Conservation (phyloP, 2,113 vertebrate species). For the Hippopotamus amphibius region DNA sequence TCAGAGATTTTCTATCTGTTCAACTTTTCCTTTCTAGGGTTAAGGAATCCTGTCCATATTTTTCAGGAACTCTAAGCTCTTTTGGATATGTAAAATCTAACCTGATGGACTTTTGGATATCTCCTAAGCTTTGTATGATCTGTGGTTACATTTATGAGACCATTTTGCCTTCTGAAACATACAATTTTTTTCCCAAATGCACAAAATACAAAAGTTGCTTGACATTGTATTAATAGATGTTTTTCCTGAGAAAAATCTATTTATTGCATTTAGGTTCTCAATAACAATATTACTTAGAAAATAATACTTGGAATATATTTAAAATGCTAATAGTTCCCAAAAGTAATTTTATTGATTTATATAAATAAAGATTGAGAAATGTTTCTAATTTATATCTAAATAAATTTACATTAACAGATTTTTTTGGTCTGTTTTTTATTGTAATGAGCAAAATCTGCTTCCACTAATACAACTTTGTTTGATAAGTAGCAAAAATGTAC, state of each 20-base stretch:
- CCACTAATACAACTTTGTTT: neutral
- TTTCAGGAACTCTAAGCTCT: neutral
- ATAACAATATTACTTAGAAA: neutral
- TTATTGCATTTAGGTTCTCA: neutral
- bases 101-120: neutral
- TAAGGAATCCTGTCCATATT: neutral
- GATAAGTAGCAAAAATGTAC: neutral
- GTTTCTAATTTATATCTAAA: neutral
- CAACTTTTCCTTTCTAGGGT: neutral
- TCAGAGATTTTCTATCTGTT: neutral
- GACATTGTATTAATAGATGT: neutral
- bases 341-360: constrained; percentile 11
- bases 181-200: neutral
- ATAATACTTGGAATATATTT: constrained; percentile 2
- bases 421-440: constrained; percentile 34
- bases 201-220: constrained; percentile 25
- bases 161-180: constrained; percentile 10
- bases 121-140: neutral
- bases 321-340: neutral
- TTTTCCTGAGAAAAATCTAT: neutral
- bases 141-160: neutral
- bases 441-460: neutral
- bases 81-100: neutral
- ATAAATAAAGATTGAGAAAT: neutral
- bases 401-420: neutral